Evolutionary conservation across 1,140 invertebrate species (phyloP), one percentile per base, ranked within the genome.

Genomic region (Diploscapter pachys): DNA sequence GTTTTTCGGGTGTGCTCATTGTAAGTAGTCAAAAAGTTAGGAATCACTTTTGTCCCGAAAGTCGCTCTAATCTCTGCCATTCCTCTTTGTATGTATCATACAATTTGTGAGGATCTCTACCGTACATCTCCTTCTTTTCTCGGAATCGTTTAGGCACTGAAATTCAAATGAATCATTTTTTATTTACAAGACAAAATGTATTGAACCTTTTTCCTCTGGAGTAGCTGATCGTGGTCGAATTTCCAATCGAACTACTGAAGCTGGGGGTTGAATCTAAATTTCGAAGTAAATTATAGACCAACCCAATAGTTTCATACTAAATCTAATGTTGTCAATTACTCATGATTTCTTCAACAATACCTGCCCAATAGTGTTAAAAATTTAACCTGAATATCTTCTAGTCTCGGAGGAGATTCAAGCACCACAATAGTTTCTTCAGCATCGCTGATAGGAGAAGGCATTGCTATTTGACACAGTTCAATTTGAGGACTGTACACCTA

Each of bases 101-200:
- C 2, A 85, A 72, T 57, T 83, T 80, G 52, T 79, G 66, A 9
- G 83, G 72, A 72, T 85, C 83, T 67, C 84, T 61, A 9, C 80
- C 83, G 70, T 85, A 85, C 57, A 81, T 85, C 73, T 85, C 78
- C 64, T 85, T 85, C 71, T 85, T 85, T 61, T 85, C 83, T 67
- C 76, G 74, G 72, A 85, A 85, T 63, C 75, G 71, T 65, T 75
- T 80, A 2, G 83, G 83, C 55, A 81, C 83, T 72, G 68, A 6
- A 73, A 61, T 8, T 11, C 49, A 51, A 68, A 6, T 3, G n/a
- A 49, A 13, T 48, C 8, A 69, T 68, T 31, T 73, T 77, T 11
- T 11, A 51, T 13, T 9, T 48, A 76, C 6, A 78, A 5, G n/a
- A 50, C 48, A 54, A 51, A 71, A 11, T 65, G 5, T 53, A 31